Evolutionary conservation across 2,797 vertebrate genomes (phyloP), one percentile per base, ranked within the genome.

Genomic region (Onychomys arenicola): DNA sequence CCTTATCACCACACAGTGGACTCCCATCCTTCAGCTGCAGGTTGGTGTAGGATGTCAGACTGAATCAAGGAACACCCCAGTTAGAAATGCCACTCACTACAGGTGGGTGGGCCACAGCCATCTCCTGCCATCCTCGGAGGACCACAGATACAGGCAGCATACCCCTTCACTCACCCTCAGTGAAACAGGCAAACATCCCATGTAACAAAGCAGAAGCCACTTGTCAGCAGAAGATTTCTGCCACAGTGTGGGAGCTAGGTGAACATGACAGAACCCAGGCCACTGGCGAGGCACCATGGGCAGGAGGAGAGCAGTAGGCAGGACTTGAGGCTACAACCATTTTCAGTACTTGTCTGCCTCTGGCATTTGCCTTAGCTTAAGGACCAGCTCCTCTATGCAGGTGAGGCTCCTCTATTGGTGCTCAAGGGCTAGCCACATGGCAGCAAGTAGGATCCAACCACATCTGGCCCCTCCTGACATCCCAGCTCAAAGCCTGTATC

Each of bases 151-250:
- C 17, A 21, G 81, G 16, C 14, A 43, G 37, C 9, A 63, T 59
- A n/a, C 27, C 92, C 34, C 46, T 2, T 10, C 67, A 2, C 27
- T 55, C 49, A 0, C 32, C 43, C 3, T 43, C 49, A 12, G 2
- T 7, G 29, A 59, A 43, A 29, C 7, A 11, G 69, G 65, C 34
- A 10, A 69, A 43, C 5, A 2, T 46, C 43, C 10, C 55, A 2
- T 1, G 0, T 6, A 13, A 13, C 49, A 5, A 34, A 19, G 82
- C 21, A 32, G 46, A 13, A 16, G 25, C 83, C 57, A 0, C 0
- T 46, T 21, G 46, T 9, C 1, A 6, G 40, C 21, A 1, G 16
- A 40, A 34, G 12, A n/a, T 73, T 65, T 32, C 84, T 9, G 21
- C 21, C 11, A 9, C 5, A 40, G 7, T 7, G 37, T 16, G 55